Evolutionary conservation across 1,140 invertebrate genomes (phyloP), one percentile per base, ranked within the genome.

Genomic region (Caenorhabditis remanei): DNA sequence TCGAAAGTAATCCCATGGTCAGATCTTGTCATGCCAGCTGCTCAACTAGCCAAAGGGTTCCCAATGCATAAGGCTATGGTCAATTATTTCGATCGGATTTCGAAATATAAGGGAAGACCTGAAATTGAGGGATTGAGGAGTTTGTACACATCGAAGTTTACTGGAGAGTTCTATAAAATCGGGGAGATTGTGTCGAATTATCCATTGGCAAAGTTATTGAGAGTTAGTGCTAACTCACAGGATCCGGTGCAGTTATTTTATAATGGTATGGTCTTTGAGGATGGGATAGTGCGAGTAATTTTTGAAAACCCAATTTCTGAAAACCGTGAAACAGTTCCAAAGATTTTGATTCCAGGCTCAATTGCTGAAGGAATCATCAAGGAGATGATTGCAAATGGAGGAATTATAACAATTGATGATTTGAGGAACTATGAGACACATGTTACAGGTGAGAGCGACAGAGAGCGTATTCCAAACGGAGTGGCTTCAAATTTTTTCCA

Each of bases 371-470:
- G 71, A 79, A 79, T 79, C 6, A 43, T 79, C 71, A 9, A 13
- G 6, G 71, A 79, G 24, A 79, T 79, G 71, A 46, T 79, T 9
- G 46, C 71, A 19, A 79, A 79, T 40, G 93, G 92, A 32, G 96
- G 96, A 82, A 96, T 96, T 50, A 95, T 97, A 1, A 95, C 95
- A 7, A 94, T 93, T 87, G 93, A 95, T 90, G 96, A 97, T 93
- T 94, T 97, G 89, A 92, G 93, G 84, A 94, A 94, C 93, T 95
- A 90, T 93, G 95, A 95, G 86, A 87, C 58, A 93, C 71, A 94
- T 8, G 93, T 94, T 90, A 95, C 48, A 71, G 50, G 75, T 61
- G 48, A 46, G 11, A n/a, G n/a, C n/a, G n/a, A n/a, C n/a, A n/a
- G n/a, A n/a, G n/a, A n/a, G n/a, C n/a, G n/a, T n/a, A n/a, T n/a